phyloP scores from a whole-genome alignment of 2,113 vertebrate genomes.

The Neotragus pygmaeus region DNA sequence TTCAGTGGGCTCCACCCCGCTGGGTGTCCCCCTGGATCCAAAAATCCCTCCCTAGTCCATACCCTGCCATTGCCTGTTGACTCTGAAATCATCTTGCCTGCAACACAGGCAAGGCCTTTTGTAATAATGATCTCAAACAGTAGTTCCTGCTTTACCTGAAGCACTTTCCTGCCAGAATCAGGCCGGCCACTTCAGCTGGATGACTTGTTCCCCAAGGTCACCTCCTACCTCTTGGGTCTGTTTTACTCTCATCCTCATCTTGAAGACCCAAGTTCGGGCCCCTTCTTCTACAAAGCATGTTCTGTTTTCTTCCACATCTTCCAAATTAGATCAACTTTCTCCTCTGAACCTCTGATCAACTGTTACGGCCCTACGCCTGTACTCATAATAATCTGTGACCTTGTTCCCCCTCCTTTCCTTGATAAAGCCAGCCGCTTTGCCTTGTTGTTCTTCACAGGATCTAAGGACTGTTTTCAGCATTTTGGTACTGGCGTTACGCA shows the following conservation, averaged over 20 bases:
- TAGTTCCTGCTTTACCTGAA: background rate
- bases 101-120: background rate
- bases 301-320: background rate
- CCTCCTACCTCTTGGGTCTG: background rate
- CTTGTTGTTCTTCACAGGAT: background rate
- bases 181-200: background rate
- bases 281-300: background rate
- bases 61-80: background rate
- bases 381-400: background rate
- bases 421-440: background rate
- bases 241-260: background rate
- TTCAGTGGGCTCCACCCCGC: too few relatives aligned
- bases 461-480: background rate
- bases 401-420: background rate
- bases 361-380: too few relatives aligned
- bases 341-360: background rate
- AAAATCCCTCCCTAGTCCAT: background rate
- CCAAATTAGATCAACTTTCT: background rate
- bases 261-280: background rate
- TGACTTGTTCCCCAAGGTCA: background rate
- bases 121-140: accelerated
- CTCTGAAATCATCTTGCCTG: background rate
- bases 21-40: background rate
- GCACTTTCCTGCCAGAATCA: background rate
- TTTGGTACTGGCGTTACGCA: background rate